Percentiles rank a stretch among this genome's conserved stretches.
Evolutionary conservation across 2,797 vertebrate genomes (phyloP).

Genomic region (Arctocebus calabarensis): DNA sequence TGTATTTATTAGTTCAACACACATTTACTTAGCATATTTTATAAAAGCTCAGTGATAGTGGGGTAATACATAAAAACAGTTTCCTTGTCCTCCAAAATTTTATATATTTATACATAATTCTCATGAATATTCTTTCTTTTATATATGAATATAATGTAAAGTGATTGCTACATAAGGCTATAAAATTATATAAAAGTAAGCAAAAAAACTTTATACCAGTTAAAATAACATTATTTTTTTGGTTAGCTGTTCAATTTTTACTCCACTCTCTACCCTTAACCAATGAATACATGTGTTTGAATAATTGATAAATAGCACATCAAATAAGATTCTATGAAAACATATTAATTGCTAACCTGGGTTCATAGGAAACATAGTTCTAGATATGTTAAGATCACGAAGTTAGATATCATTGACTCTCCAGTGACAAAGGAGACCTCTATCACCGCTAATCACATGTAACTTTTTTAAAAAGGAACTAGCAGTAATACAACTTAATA

Average conservation of each 20-base stretch:
- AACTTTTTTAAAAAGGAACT: neutral
- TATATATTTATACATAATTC: too few relatives aligned
- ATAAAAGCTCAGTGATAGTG: neutral
- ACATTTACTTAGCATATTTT: neutral
- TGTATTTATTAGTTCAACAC: neutral
- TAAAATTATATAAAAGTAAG: neutral
- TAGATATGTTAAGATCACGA: neutral
- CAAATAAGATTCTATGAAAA: neutral
- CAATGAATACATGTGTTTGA: neutral
- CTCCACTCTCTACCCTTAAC: neutral
- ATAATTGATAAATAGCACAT: neutral
- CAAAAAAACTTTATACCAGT: neutral
- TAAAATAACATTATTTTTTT: neutral
- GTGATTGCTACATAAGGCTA: neutral
- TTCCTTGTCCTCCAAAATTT: neutral
- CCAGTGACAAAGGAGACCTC: neutral
- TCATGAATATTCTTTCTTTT: neutral
- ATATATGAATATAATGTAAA: neutral
- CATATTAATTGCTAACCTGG: neutral
- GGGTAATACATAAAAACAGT: neutral
- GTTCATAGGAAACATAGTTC: neutral
- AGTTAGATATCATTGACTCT: neutral
- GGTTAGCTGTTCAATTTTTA: neutral
- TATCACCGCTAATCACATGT: neutral
- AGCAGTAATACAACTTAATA: neutral